Conservation (phyloP, 1,140 invertebrate species). For the Drosophila sulfurigaster region DNA sequence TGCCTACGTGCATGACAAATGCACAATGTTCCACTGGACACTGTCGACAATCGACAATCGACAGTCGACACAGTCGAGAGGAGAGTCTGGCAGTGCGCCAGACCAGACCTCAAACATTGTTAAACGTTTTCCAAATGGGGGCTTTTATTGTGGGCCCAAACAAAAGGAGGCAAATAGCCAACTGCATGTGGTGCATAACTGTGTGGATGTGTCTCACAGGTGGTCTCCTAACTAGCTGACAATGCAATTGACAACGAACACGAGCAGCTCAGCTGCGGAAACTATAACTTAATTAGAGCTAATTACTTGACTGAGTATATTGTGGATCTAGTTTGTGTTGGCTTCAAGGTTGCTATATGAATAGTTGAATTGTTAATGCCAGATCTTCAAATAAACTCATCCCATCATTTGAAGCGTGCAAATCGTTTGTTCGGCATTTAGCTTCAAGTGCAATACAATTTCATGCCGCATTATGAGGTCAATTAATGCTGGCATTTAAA, state of each 20-base stretch:
- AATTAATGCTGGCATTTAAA: constrained; percentile 71
- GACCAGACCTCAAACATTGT: constrained; percentile 49
- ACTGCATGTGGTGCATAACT: constrained; percentile 25
- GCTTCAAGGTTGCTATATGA: too few relatives aligned
- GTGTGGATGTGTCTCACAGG: constrained; percentile 46
- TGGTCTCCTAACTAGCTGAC: constrained; percentile 47
- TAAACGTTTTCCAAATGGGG: constrained; percentile 59
- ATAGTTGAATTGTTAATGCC: neutral
- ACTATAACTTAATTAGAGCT: constrained; percentile 12
- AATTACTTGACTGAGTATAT: neutral
- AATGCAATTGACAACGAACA: constrained; percentile 51
- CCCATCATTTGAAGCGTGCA: constrained; percentile 32
- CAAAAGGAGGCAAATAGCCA: constrained; percentile 56
- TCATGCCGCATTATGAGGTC: constrained; percentile 65
- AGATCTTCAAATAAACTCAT: constrained; percentile 3
- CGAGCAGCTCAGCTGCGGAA: constrained; percentile 1
- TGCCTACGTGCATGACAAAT: constrained; percentile 61
- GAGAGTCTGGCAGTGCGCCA: constrained; percentile 54
- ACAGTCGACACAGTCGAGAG: too few relatives aligned
- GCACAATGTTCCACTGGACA: constrained; percentile 32
- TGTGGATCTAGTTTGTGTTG: too few relatives aligned
- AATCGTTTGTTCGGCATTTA: constrained; percentile 22
- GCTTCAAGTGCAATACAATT: constrained; percentile 57
- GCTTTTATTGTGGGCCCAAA: constrained; percentile 42
- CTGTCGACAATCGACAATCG: neutral